Evolutionary conservation across 2,888 invertebrate genomes (phyloP), one percentile per base, ranked within the genome.

Genomic region (Diarsia rubi): DNA sequence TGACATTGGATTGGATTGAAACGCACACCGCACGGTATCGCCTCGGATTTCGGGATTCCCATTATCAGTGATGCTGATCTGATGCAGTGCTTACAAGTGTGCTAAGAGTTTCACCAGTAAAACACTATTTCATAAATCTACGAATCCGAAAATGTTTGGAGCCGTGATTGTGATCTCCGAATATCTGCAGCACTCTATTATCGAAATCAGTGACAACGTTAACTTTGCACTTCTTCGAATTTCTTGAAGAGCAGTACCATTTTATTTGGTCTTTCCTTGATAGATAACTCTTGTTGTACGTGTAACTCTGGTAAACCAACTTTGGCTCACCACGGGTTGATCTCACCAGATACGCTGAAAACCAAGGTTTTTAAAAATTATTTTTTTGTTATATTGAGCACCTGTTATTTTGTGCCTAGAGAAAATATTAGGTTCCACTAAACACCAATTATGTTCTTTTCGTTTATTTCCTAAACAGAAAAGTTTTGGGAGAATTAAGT

Each of bases 191-290:
- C 21, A 80, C 71, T 49, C 71, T 69, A 21, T 88, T 72, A 64
- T 87, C 78, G 37, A 57, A 47, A 74, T 90, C 89, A 0, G 93
- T 91, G 3, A 89, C 76, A 14, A 91, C 81, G 49, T 86, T 91
- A n/a, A 88, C 93, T 81, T 87, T 92, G 45, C 93, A 93, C 31
- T 87, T 83, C 52, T 75, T 89, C 1, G 92, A 91, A 65, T 90
- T 91, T 62, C 93, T 89, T 11, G 92, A 91, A 1, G 93, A 91
- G 69, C 93, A 93, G 78, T 92, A 92, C 93, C 93, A 93, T 77
- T 91, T 93, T 4, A 89, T 86, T 42, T 85, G 79, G 16, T 88
- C 90, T 63, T 81, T 88, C 63, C 89, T 90, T 11, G 87, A 74
- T 4, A 84, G 69, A 73, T 92, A 92, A 44, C 91, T 88, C 72